phyloP scores from a whole-genome alignment of 2,888 invertebrate genomes.

The Choreutis nemorana region DNA sequence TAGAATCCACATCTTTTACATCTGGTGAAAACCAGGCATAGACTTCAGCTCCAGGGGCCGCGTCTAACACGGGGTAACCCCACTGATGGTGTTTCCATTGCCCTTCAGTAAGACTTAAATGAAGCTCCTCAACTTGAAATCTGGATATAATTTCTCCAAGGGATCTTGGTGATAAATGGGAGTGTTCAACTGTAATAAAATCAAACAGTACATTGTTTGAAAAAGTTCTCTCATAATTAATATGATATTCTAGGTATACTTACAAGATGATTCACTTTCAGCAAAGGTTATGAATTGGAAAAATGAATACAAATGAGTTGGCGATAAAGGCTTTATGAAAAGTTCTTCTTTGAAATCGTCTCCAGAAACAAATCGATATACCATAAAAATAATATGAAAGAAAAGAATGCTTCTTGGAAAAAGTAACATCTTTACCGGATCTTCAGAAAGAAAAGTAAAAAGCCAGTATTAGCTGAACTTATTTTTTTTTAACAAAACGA shows the following conservation, averaged over 20 bases:
- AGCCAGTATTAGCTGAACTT: no score
- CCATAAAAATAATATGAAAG: conserved; percentile 11
- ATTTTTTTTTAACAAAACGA: no score
- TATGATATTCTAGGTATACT: conserved; percentile 28
- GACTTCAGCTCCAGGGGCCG: conserved; percentile 93
- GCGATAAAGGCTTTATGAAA: conserved; percentile 82
- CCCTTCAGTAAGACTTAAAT: conserved; percentile 91
- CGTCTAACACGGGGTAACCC: conserved; percentile 92
- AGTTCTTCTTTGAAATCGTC: conserved; percentile 90
- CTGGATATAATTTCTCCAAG: conserved; percentile 86
- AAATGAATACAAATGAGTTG: conserved; percentile 85
- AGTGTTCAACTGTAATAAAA: conserved; percentile 75
- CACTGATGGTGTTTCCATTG: conserved; percentile 93
- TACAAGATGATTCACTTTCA: conserved; percentile 69
- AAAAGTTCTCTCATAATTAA: background rate
- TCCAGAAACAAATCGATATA: conserved; percentile 19
- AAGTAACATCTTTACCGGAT: no score
- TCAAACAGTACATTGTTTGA: background rate
- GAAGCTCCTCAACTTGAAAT: conserved; percentile 88
- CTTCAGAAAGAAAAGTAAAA: no score
- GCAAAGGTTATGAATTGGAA: conserved; percentile 91
- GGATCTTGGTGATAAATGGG: conserved; percentile 86
- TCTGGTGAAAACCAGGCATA: conserved; percentile 89
- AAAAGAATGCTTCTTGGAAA: no score
- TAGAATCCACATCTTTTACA: conserved; percentile 74